Base-by-base conservation (phyloP, 1,140 invertebrate genomes). In the Scylla paramamosain region DNA sequence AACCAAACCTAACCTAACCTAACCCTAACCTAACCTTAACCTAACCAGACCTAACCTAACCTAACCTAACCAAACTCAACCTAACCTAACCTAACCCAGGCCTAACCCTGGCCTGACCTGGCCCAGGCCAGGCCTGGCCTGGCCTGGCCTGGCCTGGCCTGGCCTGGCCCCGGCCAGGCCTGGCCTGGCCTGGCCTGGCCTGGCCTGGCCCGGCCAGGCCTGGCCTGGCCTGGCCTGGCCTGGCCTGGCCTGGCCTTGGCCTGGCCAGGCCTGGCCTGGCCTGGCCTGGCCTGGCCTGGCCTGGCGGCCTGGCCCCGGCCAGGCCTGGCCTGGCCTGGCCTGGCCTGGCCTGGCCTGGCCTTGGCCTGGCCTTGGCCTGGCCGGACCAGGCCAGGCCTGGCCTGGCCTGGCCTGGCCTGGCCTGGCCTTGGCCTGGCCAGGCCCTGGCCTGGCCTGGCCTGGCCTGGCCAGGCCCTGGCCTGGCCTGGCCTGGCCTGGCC, bases 311-410 rank as follows among this genome's bases (percentile, higher is more conserved):
- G 12, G n/a, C 67, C 67, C 67, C 67, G 12, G 67, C 67, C 67
- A 77, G 67, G 67, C 67, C 67, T 77, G 67, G 67, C 67, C 67
- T 77, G 67, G 67, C 67, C 67, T n/a, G n/a, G 67, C 67, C 67
- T n/a, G n/a, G 67, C 67, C 67, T 77, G n/a, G 67, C 67, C 67
- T 14, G 12, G 12, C 67, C 67, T 77, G 12, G 67, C 67, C n/a
- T n/a, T 77, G 67, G 67, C 67, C 67, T n/a, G n/a, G 67, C n/a
- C 67, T n/a, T 77, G 67, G 12, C 67, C 67, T 77, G 67, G 12
- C 67, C n/a, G 67, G 67, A 12, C 67, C 67, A 77, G 67, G 67
- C 67, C 67, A 77, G n/a, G 67, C 67, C 67, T n/a, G 12, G 67
- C 67, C 67, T 77, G 67, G 67, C n/a, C 67, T n/a, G 67, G n/a